Conservation (phyloP, 2,113 vertebrate species). For the Sorex fumeus region DNA sequence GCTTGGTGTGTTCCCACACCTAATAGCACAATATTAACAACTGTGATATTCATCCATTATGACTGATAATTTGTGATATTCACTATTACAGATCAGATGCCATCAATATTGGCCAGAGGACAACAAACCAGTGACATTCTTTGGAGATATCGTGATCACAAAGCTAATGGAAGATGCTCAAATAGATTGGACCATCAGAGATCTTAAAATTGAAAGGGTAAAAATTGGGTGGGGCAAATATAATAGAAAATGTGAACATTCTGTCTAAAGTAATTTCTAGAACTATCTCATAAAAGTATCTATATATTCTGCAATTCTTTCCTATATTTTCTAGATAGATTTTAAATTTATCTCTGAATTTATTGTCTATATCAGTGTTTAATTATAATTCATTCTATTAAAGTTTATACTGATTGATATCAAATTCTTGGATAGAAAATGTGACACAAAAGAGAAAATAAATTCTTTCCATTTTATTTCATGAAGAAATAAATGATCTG, state of each 20-base stretch:
- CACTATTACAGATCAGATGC: slow-evolving; percentile 94
- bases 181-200: slow-evolving; percentile 96
- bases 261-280: neutral
- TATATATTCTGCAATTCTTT: neutral
- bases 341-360: slow-evolving; percentile 4
- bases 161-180: slow-evolving; percentile 96
- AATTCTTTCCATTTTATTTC: neutral
- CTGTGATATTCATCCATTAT: neutral
- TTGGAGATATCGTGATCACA: slow-evolving; percentile 98
- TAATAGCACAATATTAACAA: neutral
- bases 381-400: slow-evolving; percentile 6
- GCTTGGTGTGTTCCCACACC: no score
- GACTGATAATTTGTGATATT: slow-evolving; percentile 38
- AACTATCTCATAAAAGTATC: neutral
- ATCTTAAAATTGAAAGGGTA: slow-evolving; percentile 98
- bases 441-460: neutral
- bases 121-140: slow-evolving; percentile 98
- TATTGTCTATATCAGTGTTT: neutral
- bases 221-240: slow-evolving; percentile 25
- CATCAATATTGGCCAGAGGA: slow-evolving; percentile 99
- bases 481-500: slow-evolving; percentile 53
- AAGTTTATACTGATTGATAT: slow-evolving; percentile 8
- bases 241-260: slow-evolving; percentile 2
- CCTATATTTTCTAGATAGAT: neutral
- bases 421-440: slow-evolving; percentile 9